Percentiles rank a stretch among this genome's conserved stretches.
These are phyloP conservation scores for Mallotus villosus DNA, from an alignment of 2,797 vertebrate genomes.

Conservation along the genomic window DNA sequence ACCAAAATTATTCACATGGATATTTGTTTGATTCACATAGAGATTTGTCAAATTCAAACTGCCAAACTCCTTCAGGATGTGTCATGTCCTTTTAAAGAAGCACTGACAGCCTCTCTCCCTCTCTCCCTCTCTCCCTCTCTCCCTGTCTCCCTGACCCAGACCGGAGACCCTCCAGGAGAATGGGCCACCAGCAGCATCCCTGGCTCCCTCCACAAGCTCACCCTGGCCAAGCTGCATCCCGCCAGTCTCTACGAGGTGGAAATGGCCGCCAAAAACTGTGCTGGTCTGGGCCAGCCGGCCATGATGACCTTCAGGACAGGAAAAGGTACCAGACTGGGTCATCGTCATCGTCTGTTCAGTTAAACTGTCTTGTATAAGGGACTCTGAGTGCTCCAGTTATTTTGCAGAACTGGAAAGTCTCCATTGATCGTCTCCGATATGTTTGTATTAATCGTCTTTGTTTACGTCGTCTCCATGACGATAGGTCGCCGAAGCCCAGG, in stretches of 20 bases:
- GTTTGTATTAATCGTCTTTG: not conserved
- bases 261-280: constrained; percentile 93
- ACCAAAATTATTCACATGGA: no score
- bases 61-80: not conserved
- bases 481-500: constrained; percentile 74
- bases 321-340: constrained; percentile 60
- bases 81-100: no score
- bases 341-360: constrained; percentile 17
- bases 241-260: constrained; percentile 96
- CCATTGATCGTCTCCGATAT: not conserved
- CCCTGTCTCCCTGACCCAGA: constrained; percentile 67
- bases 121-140: not conserved
- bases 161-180: constrained; percentile 79
- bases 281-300: constrained; percentile 90
- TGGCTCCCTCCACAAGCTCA: constrained; percentile 84
- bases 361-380: not conserved
- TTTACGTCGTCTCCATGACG: constrained; percentile 27
- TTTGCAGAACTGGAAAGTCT: no score
- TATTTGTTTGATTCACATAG: no score
- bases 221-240: constrained; percentile 86
- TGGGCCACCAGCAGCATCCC: constrained; percentile 86
- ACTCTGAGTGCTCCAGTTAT: no score
- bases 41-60: not conserved
- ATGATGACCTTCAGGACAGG: constrained; percentile 99
- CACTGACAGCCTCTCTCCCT: not conserved